Evolutionary conservation across 2,888 invertebrate species (phyloP).

Genomic region (Campoplex nolae): DNA sequence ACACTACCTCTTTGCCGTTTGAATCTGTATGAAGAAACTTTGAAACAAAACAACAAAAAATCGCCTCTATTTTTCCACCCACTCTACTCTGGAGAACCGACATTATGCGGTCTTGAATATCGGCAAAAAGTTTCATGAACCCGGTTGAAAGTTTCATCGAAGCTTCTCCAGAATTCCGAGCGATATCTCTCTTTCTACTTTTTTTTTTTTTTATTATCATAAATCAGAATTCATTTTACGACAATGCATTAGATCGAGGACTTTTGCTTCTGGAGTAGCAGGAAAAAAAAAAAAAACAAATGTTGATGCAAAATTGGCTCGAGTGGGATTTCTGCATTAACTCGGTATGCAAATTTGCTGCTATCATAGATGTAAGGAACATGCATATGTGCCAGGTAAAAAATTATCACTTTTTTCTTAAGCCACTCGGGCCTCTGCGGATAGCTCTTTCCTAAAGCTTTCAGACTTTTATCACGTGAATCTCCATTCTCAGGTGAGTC

Average conservation of each 20-base stretch:
- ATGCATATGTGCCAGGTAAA: constrained; percentile 6
- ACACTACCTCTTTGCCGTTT: neutral
- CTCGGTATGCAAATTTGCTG: constrained; percentile 54
- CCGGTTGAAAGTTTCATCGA: constrained; percentile 35
- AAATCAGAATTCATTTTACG: constrained; percentile 51
- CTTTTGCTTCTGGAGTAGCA: constrained; percentile 9
- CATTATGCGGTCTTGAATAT: constrained; percentile 40
- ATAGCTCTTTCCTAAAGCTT: constrained; percentile 20
- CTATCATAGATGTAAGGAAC: neutral
- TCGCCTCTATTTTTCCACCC: constrained; percentile 24
- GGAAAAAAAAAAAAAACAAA: constrained; percentile 13
- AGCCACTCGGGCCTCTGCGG: neutral
- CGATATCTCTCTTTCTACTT: constrained; percentile 13
- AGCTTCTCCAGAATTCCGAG: constrained; percentile 19
- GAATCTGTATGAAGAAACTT: neutral
- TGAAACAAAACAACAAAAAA: neutral
- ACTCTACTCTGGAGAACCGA: constrained; percentile 7
- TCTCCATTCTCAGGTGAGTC: constrained; percentile 15
- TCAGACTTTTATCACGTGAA: neutral
- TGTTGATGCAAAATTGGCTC: neutral
- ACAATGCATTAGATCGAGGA: constrained; percentile 23
- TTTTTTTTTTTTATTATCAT: constrained; percentile 25
- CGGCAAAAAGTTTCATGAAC: constrained; percentile 26
- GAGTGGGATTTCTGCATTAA: constrained; percentile 4
- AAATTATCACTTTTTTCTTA: constrained; percentile 20